Base-by-base conservation (phyloP, 2,888 invertebrate genomes). In the Sinotaia quadrata region DNA sequence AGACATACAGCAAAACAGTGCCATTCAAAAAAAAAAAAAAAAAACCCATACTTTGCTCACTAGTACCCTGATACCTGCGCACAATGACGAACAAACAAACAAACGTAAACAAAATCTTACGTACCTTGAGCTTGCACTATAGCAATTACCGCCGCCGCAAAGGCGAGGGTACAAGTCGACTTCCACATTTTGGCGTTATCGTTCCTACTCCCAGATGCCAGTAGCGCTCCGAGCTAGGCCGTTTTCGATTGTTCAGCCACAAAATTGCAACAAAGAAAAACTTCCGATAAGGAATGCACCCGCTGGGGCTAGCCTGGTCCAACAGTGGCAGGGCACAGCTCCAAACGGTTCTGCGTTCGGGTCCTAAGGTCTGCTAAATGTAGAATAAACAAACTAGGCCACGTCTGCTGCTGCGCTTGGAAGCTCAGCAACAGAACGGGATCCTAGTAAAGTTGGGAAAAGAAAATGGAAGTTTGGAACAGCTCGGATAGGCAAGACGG, bases 341-440 rank as follows among this genome's bases (percentile, higher is more conserved):
- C 37, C 37, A 34, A 37, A 37, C 12, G 10, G 58, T 24, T 4
- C 31, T 12, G n/a, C 24, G 24, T 21, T 15, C 5, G 12, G n/a
- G 24, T 21, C 18, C 34, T 10, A 37, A 24, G 10, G 29, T 15
- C n/a, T 12, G 36, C 36, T 33, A 7, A 7, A 24, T n/a, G n/a
- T 31, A 27, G 15, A 18, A 27, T 24, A 8, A n/a, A 57, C 31
- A n/a, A 10, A 37, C 58, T 36, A 27, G 36, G n/a, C 58, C 37
- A n/a, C 58, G 58, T n/a, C 58, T 58, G 58, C 41, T 37, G 58
- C 58, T 58, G 34, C 24, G 58, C 58, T 37, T 21, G 21, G 41
- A 2, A 37, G 58, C 58, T 24, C 58, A 58, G 58, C 58, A 58
- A 58, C 58, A 24, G 58, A 21, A 37, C 58, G 58, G 57, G 54